A percentile compares a stretch with the other conserved stretches of the same genome.
Evolutionary conservation across 2,888 invertebrate genomes (phyloP).

Genomic region (Arenicola marina): DNA sequence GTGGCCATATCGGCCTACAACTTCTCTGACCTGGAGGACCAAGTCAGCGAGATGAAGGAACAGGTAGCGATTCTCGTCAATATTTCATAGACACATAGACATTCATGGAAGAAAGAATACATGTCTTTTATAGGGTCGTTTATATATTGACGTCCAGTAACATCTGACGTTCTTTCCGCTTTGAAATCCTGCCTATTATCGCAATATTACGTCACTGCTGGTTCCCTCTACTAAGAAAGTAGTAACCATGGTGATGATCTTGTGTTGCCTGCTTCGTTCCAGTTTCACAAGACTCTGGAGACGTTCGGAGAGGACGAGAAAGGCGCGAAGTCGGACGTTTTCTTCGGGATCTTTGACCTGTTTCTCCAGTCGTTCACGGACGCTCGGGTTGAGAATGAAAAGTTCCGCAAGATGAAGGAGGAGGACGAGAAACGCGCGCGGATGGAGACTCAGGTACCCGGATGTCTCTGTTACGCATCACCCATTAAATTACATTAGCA

Average conservation of each 20-base stretch:
- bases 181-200: too few relatives aligned
- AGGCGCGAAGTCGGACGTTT: constrained; percentile 82
- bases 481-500: too few relatives aligned
- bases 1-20: constrained; percentile 89
- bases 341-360: constrained; percentile 89
- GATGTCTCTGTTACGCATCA: too few relatives aligned
- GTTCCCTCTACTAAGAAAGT: too few relatives aligned
- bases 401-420: constrained; percentile 78
- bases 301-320: constrained; percentile 86
- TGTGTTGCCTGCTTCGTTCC: constrained; percentile 42
- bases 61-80: too few relatives aligned
- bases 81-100: too few relatives aligned
- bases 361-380: constrained; percentile 83
- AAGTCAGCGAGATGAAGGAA: constrained; percentile 93
- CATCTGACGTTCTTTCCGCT: too few relatives aligned
- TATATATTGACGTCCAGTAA: too few relatives aligned
- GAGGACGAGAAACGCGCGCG: constrained; percentile 87
- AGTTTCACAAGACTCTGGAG: constrained; percentile 85
- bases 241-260: neutral
- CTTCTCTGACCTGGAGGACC: constrained; percentile 88
- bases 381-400: constrained; percentile 86
- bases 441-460: constrained; percentile 86
- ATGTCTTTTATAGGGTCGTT: too few relatives aligned
- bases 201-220: too few relatives aligned
- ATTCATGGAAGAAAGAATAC: too few relatives aligned